These are phyloP conservation scores for Eustalomyia histrio DNA, from an alignment of 2,888 invertebrate genomes.

Conservation along the genomic window DNA sequence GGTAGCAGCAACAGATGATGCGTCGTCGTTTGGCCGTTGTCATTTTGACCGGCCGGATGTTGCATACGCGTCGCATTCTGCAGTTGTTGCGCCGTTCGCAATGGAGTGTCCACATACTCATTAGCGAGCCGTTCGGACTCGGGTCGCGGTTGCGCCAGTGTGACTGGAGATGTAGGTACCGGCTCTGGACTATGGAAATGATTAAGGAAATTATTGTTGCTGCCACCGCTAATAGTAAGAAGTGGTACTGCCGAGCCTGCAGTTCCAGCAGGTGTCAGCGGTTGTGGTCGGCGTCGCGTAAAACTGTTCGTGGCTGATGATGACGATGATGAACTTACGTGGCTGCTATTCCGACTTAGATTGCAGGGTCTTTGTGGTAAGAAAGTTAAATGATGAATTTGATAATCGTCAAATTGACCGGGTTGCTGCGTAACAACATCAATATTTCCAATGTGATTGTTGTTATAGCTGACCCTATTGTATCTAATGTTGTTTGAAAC, in stretches of 20 bases:
- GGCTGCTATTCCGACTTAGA: conserved; percentile 75
- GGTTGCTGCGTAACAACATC: conserved; percentile 57
- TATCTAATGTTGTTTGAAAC: conserved; percentile 64
- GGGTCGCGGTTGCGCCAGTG: conserved; percentile 87
- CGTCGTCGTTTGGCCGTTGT: conserved; percentile 80
- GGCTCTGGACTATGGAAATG: conserved; percentile 78
- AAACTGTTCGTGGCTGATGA: conserved; percentile 77
- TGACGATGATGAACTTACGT: conserved; percentile 72
- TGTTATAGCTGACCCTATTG: conserved; percentile 67
- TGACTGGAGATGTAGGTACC: conserved; percentile 79
- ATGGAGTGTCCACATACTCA: conserved; percentile 95
- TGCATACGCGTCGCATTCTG: conserved; percentile 80
- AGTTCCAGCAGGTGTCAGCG: conserved; percentile 65
- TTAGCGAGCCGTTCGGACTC: conserved; percentile 92
- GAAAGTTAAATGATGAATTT: conserved; percentile 75
- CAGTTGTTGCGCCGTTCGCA: conserved; percentile 81
- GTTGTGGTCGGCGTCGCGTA: conserved; percentile 76
- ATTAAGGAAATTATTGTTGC: conserved; percentile 74
- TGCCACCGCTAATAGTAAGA: conserved; percentile 67
- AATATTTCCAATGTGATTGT: conserved; percentile 62
- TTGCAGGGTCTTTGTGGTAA: conserved; percentile 73
- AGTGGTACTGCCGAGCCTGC: conserved; percentile 65
- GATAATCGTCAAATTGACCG: conserved; percentile 72
- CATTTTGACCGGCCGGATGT: conserved; percentile 79
- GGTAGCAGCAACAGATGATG: conserved; percentile 81